A percentile compares a stretch with the other conserved stretches of the same genome.
Conservation (phyloP, 2,113 vertebrate species). For the Galbula dea region DNA sequence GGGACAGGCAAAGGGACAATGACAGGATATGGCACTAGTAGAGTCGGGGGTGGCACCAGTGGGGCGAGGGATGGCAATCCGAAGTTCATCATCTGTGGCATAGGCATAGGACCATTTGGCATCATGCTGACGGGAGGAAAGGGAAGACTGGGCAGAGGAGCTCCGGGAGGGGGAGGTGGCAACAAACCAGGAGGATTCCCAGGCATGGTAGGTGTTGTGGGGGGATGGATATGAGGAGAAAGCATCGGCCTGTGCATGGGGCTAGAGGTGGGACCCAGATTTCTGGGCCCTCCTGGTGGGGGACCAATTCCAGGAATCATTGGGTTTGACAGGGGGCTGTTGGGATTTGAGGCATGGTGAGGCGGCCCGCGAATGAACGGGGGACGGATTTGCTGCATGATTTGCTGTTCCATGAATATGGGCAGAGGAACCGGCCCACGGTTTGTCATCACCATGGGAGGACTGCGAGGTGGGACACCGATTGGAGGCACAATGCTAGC, state of each 20-base stretch:
- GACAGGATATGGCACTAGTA: constrained; percentile 96
- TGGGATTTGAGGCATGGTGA: constrained; percentile 86
- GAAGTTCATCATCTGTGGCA: constrained; percentile 95
- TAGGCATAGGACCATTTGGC: constrained; percentile 90
- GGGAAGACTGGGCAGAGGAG: constrained; percentile 86
- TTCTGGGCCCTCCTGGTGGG: constrained; percentile 84
- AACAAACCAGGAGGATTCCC: constrained; percentile 87
- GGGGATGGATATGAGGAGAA: constrained; percentile 89
- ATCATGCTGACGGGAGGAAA: constrained; percentile 95
- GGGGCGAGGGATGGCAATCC: constrained; percentile 95
- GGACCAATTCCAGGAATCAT: constrained; percentile 92
- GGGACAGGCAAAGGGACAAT: constrained; percentile 96
- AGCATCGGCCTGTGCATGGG: constrained; percentile 94
- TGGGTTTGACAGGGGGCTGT: constrained; percentile 92
- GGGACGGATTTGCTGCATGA: constrained; percentile 95
- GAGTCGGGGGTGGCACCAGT: constrained; percentile 93
- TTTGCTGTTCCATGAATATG: constrained; percentile 98
- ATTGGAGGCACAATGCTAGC: constrained; percentile 83
- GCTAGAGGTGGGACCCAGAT: constrained; percentile 87
- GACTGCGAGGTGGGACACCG: constrained; percentile 89
- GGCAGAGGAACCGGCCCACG: constrained; percentile 94
- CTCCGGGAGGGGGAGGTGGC: constrained; percentile 84
- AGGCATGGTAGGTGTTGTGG: constrained; percentile 84
- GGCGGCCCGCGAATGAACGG: constrained; percentile 86
- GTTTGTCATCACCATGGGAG: constrained; percentile 98